Evolutionary conservation across 2,797 vertebrate species (phyloP).

Genomic region (Enteromius afrohamiltoni): DNA sequence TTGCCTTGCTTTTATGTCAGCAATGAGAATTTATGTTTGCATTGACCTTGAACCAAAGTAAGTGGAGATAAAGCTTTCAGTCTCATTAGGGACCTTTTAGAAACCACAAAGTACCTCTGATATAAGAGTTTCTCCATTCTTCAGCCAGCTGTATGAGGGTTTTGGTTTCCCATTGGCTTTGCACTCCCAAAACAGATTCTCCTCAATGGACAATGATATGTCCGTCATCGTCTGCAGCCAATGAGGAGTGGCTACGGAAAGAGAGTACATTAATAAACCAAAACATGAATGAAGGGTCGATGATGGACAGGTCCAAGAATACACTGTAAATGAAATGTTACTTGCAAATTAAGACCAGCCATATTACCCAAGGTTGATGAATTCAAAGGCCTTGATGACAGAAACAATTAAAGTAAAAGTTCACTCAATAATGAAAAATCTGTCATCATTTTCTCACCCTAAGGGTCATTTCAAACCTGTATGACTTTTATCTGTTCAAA

Average conservation of each 20-base stretch:
- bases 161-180: conserved; percentile 92
- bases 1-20: conserved; percentile 17
- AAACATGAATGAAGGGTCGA: neutral
- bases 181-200: conserved; percentile 90
- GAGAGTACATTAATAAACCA: conserved; percentile 53
- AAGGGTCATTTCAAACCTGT: neutral
- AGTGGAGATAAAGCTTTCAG: conserved; percentile 14
- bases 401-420: conserved; percentile 23
- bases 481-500: neutral
- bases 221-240: conserved; percentile 90
- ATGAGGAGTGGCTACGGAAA: conserved; percentile 88
- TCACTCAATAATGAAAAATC: conserved; percentile 11
- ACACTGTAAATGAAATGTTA: neutral
- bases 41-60: conserved; percentile 30
- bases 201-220: conserved; percentile 83
- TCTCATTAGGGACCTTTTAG: conserved; percentile 10
- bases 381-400: conserved; percentile 18
- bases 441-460: neutral
- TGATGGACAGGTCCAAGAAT: conserved; percentile 16
- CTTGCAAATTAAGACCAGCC: conserved; percentile 18
- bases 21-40: conserved; percentile 35
- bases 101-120: conserved; percentile 79
- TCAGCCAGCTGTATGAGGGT: conserved; percentile 92
- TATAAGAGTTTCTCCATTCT: conserved; percentile 83
- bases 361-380: conserved; percentile 15